phyloP scores from a whole-genome alignment of 2,797 vertebrate species.

The Coluber constrictor region DNA sequence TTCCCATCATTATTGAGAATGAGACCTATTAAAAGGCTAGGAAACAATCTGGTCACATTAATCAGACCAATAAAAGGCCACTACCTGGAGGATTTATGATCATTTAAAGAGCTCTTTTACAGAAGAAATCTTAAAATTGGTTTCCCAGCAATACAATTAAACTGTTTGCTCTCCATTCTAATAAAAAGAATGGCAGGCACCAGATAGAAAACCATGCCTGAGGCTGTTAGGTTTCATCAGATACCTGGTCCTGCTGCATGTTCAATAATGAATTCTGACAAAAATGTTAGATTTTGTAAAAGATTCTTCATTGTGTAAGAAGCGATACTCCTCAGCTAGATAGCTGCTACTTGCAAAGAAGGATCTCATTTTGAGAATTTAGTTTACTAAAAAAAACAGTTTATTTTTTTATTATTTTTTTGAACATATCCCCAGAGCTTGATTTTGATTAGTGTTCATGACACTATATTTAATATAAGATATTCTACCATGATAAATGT shows the following conservation, averaged over 20 bases:
- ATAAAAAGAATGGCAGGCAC: constrained; percentile 28
- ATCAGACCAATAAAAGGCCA: constrained; percentile 35
- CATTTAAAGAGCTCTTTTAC: constrained; percentile 28
- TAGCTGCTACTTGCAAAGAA: neutral
- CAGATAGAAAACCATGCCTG: neutral
- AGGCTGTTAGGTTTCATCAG: neutral
- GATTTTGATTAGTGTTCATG: neutral
- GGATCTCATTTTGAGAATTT: neutral
- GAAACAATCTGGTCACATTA: constrained; percentile 24
- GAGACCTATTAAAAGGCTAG: constrained; percentile 7
- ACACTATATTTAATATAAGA: neutral
- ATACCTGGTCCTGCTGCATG: rapidly evolving
- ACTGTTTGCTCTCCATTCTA: constrained; percentile 21
- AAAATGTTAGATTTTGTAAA: rapidly evolving
- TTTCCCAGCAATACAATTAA: constrained; percentile 24
- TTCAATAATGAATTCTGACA: rapidly evolving
- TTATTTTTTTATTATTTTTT: neutral
- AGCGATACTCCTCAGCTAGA: neutral
- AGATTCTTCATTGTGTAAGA: neutral
- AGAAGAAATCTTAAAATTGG: constrained; percentile 27
- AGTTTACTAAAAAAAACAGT: neutral
- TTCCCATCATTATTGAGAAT: constrained; percentile 9
- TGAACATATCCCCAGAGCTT: neutral
- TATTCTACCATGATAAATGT: neutral
- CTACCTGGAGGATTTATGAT: neutral